A percentile compares a stretch with the other conserved stretches of the same genome.
Evolutionary conservation across 2,113 vertebrate species (phyloP).

Genomic region (Haplochromis vanheusdeni): DNA sequence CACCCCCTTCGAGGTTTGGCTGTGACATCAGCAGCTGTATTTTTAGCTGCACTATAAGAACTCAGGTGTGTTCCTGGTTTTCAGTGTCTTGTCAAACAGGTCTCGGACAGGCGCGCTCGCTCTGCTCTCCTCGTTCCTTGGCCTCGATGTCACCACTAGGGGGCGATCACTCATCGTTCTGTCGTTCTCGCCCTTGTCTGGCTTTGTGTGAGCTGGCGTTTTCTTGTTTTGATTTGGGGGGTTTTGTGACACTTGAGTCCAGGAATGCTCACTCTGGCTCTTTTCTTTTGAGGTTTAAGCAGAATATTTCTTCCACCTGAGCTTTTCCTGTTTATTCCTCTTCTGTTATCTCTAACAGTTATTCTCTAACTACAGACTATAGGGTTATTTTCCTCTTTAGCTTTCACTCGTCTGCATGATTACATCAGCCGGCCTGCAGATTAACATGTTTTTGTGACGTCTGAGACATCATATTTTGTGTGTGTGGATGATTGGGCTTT

Average conservation of each 20-base stretch:
- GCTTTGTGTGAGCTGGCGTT: constrained; percentile 34
- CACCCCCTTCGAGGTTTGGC: neutral
- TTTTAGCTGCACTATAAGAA: constrained; percentile 55
- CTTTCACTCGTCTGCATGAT: neutral
- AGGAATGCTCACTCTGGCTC: neutral
- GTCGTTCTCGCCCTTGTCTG: neutral
- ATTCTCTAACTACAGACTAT: neutral
- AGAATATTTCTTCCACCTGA: neutral
- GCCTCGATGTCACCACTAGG: constrained; percentile 36
- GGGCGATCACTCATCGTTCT: constrained; percentile 35
- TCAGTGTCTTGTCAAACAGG: neutral
- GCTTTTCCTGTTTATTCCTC: neutral
- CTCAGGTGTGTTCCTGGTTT: constrained; percentile 13
- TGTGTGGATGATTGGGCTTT: neutral
- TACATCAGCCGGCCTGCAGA: neutral
- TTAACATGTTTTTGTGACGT: neutral
- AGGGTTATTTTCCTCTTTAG: neutral
- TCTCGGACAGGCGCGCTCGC: neutral
- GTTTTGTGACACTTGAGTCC: neutral
- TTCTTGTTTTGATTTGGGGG: neutral
- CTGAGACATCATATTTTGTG: neutral
- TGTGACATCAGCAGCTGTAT: constrained; percentile 27
- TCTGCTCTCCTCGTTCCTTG: neutral
- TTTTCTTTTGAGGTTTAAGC: neutral
- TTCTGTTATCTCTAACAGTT: neutral